These are phyloP conservation scores for Trinectes maculatus DNA, from an alignment of 2,113 vertebrate genomes.

Conservation along the genomic window DNA sequence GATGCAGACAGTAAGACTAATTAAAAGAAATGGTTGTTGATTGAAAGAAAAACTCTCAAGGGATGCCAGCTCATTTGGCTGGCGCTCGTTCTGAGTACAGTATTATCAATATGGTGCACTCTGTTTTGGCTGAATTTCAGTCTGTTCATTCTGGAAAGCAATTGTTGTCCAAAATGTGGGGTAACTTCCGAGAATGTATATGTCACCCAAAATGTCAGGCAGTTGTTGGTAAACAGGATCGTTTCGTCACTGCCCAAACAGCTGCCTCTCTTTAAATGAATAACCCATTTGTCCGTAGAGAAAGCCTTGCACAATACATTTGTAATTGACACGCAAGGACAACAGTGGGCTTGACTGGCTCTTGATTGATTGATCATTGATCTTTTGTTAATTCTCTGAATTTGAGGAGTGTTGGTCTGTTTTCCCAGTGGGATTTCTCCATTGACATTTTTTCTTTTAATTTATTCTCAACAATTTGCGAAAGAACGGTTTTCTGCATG, in stretches of 20 bases:
- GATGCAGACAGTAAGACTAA: slow-evolving; percentile 15
- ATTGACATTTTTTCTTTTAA: slow-evolving; percentile 29
- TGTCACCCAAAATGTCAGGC: slow-evolving; percentile 16
- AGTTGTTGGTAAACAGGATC: slow-evolving; percentile 1
- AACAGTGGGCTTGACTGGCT: slow-evolving; percentile 39
- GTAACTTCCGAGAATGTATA: background rate
- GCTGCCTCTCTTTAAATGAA: slow-evolving; percentile 5
- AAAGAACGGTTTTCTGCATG: slow-evolving; percentile 1
- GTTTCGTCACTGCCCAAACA: slow-evolving; percentile 25
- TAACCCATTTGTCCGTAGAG: slow-evolving; percentile 35
- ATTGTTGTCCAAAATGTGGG: slow-evolving; percentile 6
- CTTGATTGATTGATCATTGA: slow-evolving; percentile 70
- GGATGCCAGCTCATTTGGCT: slow-evolving; percentile 40
- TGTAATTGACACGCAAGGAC: slow-evolving; percentile 22
- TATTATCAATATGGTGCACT: slow-evolving; percentile 30
- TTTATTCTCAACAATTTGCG: slow-evolving; percentile 2
- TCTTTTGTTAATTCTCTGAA: slow-evolving; percentile 54
- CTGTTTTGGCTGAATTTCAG: slow-evolving; percentile 33
- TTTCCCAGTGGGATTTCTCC: slow-evolving; percentile 27
- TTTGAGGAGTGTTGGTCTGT: slow-evolving; percentile 39
- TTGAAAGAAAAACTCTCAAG: slow-evolving; percentile 8
- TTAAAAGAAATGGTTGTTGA: slow-evolving; percentile 58
- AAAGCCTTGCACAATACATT: slow-evolving; percentile 11
- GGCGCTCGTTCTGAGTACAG: slow-evolving; percentile 1
- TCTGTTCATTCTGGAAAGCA: slow-evolving; percentile 22